phyloP scores from a whole-genome alignment of 2,113 vertebrate species.

The Tichodroma muraria region DNA sequence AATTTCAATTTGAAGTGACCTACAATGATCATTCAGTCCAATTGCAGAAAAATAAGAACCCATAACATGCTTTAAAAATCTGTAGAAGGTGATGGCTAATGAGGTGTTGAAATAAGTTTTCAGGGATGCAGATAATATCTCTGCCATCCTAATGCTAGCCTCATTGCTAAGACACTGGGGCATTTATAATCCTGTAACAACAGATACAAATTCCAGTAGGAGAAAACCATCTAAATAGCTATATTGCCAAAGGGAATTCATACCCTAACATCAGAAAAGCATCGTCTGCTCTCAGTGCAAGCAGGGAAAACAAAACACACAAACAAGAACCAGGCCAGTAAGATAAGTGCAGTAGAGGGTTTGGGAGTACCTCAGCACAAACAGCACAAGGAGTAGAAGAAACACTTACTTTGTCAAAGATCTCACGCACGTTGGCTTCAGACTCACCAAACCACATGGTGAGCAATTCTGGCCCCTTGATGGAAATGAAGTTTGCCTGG shows the following conservation, averaged over 20 bases:
- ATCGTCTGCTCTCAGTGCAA: not conserved
- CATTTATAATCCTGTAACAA: not conserved
- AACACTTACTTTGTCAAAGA: conserved; percentile 91
- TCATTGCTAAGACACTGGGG: not conserved
- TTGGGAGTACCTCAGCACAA: not conserved
- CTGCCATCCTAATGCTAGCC: not conserved
- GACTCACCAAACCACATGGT: conserved; percentile 99
- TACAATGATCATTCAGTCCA: not conserved
- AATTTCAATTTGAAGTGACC: not conserved
- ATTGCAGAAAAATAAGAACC: not conserved
- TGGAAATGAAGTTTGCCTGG: conserved; percentile 99
- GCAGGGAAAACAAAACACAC: not conserved
- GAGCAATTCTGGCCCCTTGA: conserved; percentile 95
- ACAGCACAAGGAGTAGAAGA: not conserved
- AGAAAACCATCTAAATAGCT: not conserved
- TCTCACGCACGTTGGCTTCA: conserved; percentile 96
- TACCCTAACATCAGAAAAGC: not conserved
- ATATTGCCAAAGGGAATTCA: not conserved
- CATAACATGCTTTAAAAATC: not conserved
- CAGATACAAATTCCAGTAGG: not conserved
- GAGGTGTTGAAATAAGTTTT: not conserved
- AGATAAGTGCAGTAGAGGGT: not conserved
- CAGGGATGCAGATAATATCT: not conserved
- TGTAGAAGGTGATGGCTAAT: not conserved
- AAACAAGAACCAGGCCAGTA: not conserved